Evolutionary conservation across 1,140 invertebrate genomes (phyloP).

Genomic region (Drosophila elegans): DNA sequence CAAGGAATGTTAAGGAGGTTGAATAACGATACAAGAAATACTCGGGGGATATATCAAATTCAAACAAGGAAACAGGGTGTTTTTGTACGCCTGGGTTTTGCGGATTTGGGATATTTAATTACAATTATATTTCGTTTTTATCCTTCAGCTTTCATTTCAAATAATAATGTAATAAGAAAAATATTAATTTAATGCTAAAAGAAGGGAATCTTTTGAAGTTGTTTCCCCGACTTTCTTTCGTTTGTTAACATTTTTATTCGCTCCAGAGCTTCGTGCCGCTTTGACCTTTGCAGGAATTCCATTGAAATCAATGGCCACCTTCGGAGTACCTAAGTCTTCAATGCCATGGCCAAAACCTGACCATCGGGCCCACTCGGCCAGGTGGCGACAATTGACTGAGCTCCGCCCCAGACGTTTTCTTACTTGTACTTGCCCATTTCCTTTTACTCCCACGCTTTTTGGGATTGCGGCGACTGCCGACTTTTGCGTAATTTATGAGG

Average conservation of each 20-base stretch:
- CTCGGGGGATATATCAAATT: too few species aligned
- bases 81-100: too few species aligned
- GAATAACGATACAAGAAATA: too few species aligned
- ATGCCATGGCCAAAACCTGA: conserved; percentile 34
- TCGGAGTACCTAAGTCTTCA: conserved; percentile 17
- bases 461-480: conserved; percentile 6
- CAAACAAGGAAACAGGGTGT: too few species aligned
- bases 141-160: too few species aligned
- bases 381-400: conserved; percentile 48
- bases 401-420: too few species aligned
- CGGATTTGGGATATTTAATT: too few species aligned
- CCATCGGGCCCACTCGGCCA: conserved; percentile 14
- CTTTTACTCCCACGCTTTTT: conserved; percentile 2
- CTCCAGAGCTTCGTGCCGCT: conserved; percentile 15
- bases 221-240: not conserved
- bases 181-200: too few species aligned
- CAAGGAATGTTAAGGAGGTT: conserved; percentile 4
- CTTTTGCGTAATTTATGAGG: conserved; percentile 43
- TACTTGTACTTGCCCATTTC: too few species aligned
- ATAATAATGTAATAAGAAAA: too few species aligned
- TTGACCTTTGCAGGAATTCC: conserved; percentile 49
- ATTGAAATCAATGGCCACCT: conserved; percentile 40
- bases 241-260: conserved; percentile 9
- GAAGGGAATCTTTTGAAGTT: not conserved
- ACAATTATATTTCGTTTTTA: too few species aligned